These are phyloP conservation scores for Homarus americanus DNA, from an alignment of 1,140 invertebrate species.

Conservation along the genomic window DNA sequence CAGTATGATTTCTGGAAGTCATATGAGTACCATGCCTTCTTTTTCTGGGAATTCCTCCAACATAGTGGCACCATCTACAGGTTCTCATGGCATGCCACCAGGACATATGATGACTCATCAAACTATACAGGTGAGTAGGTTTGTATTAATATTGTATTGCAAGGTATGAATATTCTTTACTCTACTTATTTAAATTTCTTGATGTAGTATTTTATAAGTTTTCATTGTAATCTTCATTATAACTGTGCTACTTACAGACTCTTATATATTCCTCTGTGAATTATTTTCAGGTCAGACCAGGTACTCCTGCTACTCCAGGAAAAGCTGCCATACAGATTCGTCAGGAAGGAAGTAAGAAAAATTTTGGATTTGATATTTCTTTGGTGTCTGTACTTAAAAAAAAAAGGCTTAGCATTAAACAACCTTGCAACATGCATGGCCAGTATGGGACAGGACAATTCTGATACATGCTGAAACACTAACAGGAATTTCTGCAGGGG, in stretches of 20 bases:
- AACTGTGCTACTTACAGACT: too few species aligned
- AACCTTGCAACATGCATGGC: too few species aligned
- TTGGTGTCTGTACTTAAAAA: neutral
- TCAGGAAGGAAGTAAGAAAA: slow-evolving; percentile 59
- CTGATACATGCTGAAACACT: too few species aligned
- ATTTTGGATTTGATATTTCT: neutral
- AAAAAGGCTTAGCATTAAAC: neutral
- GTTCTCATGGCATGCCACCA: slow-evolving; percentile 32
- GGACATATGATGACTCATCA: slow-evolving; percentile 62
- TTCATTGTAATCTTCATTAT: too few species aligned
- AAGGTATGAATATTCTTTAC: too few species aligned
- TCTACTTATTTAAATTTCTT: too few species aligned
- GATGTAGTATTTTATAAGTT: too few species aligned
- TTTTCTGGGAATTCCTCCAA: slow-evolving; percentile 32
- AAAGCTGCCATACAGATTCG: slow-evolving; percentile 67
- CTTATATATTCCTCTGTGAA: neutral
- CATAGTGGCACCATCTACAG: slow-evolving; percentile 20
- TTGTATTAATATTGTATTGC: neutral
- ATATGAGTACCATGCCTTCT: slow-evolving; percentile 28
- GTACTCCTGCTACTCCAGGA: slow-evolving; percentile 21
- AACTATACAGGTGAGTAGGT: slow-evolving; percentile 48
- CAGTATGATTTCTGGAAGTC: slow-evolving; percentile 35
- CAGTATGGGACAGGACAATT: too few species aligned
- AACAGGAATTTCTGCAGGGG: too few species aligned
- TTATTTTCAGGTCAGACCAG: slow-evolving; percentile 52